These are phyloP conservation scores for Rhodinocichla rosea DNA, from an alignment of 2,113 vertebrate species.

Conservation along the genomic window DNA sequence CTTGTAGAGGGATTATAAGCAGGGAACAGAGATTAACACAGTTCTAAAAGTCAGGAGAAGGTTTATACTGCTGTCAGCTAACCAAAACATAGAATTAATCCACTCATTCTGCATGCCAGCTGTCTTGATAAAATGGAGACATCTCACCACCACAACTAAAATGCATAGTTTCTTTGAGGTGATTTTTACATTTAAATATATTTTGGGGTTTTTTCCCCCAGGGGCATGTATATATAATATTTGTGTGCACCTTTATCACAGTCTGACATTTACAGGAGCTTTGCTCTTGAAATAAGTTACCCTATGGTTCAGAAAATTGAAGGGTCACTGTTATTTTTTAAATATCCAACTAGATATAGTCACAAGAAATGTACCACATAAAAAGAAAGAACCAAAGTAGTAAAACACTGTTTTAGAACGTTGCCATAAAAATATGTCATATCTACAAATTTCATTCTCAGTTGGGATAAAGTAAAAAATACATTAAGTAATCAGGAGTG, in stretches of 20 bases:
- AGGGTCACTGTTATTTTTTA: not conserved
- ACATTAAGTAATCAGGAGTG: not conserved
- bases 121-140: not conserved
- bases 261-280: not conserved
- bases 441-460: not conserved
- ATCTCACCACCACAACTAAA: not conserved
- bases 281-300: not conserved
- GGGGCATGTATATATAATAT: not conserved
- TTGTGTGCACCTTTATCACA: not conserved
- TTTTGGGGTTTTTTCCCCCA: not conserved
- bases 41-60: constrained; percentile 63
- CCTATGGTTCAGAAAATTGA: not conserved
- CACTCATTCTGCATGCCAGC: not conserved
- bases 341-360: not conserved
- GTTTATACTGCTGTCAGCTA: constrained; percentile 63
- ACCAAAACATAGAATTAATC: constrained; percentile 62
- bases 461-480: not conserved
- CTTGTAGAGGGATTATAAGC: constrained; percentile 70
- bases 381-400: not conserved
- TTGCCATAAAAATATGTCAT: not conserved
- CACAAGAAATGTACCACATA: not conserved
- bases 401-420: not conserved
- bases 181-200: not conserved
- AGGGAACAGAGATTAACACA: constrained; percentile 67
- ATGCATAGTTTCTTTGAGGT: not conserved